A percentile compares a stretch with the other conserved stretches of the same genome.
phyloP scores from a whole-genome alignment of 2,113 vertebrate species.

The Tapirus terrestris region DNA sequence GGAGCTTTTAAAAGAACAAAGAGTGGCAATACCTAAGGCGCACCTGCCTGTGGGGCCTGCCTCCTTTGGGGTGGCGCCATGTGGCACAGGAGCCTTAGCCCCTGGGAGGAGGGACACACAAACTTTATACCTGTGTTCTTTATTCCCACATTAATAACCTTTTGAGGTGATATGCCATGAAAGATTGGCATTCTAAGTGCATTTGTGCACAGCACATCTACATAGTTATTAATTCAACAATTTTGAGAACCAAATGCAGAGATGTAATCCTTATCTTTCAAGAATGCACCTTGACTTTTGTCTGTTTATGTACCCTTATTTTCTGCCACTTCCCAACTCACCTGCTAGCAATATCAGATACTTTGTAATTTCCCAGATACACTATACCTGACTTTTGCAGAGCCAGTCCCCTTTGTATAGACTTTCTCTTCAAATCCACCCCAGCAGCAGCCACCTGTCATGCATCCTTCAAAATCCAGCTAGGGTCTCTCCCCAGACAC shows the following conservation, averaged over 20 bases:
- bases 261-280: neutral
- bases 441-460: neutral
- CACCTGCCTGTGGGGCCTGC: neutral
- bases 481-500: neutral
- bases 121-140: neutral
- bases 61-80: neutral
- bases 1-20: neutral
- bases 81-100: neutral
- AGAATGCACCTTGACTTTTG: neutral
- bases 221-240: neutral
- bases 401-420: fast-evolving
- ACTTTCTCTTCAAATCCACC: neutral
- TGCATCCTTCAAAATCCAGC: neutral
- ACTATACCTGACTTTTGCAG: neutral
- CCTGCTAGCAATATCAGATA: neutral
- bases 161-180: neutral
- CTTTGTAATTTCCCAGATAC: neutral
- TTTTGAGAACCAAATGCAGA: neutral
- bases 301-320: neutral
- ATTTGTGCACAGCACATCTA: neutral
- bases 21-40: neutral
- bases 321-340: neutral
- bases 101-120: neutral
- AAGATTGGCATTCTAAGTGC: neutral
- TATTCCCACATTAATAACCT: neutral